phyloP scores from a whole-genome alignment of 2,888 invertebrate species.

The Scaptomyza parva region DNA sequence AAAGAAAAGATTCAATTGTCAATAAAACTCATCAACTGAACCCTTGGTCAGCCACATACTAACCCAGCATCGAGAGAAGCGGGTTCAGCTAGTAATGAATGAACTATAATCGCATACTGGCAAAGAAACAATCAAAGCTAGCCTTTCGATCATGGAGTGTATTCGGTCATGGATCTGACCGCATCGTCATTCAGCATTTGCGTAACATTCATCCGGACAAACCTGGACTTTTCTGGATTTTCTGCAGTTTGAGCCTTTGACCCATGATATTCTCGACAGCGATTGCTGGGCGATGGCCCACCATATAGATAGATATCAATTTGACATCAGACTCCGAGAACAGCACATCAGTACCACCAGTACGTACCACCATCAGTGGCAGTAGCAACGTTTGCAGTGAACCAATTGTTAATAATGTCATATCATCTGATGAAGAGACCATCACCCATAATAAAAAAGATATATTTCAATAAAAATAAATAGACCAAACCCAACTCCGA shows the following conservation, averaged over 20 bases:
- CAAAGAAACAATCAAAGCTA: conserved; percentile 57
- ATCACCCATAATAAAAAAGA: too few species aligned
- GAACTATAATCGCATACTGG: conserved; percentile 18
- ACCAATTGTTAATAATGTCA: conserved; percentile 5
- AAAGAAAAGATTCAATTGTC: too few species aligned
- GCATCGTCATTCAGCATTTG: conserved; percentile 57
- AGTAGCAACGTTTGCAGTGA: too few species aligned
- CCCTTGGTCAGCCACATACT: conserved; percentile 48
- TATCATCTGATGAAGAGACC: conserved; percentile 55
- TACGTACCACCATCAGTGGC: neutral
- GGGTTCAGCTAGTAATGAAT: conserved; percentile 34
- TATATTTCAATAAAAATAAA: too few species aligned
- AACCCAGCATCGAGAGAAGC: conserved; percentile 2
- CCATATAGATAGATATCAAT: conserved; percentile 67
- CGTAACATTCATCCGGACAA: conserved; percentile 2
- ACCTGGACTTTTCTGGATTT: conserved; percentile 86
- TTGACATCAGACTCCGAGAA: neutral
- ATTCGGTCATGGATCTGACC: conserved; percentile 84
- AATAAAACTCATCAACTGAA: too few species aligned
- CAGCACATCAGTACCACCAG: too few species aligned
- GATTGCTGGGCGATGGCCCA: conserved; percentile 84
- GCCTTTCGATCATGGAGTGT: conserved; percentile 88
- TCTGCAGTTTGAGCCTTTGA: conserved; percentile 83
- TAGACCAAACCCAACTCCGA: too few species aligned
- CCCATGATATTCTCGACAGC: conserved; percentile 38